Evolutionary conservation across 2,797 vertebrate species (phyloP).

Genomic region (Phoxinus dragarum): DNA sequence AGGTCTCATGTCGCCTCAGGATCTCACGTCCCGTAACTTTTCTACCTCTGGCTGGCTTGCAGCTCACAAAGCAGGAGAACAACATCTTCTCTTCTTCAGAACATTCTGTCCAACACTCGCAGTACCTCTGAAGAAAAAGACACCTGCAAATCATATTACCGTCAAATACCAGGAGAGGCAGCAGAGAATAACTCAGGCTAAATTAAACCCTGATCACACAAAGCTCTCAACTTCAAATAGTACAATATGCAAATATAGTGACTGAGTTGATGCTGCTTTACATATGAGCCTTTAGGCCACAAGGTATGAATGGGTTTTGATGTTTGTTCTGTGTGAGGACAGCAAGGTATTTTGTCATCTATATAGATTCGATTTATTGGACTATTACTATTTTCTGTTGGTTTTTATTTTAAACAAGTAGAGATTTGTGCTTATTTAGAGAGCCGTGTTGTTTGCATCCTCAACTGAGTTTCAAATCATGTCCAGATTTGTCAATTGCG

Average conservation of each 20-base stretch:
- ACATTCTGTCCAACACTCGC: not conserved
- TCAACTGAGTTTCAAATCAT: not conserved
- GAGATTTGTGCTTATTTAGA: not conserved
- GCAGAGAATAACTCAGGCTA: not conserved
- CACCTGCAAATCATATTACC: constrained; percentile 4
- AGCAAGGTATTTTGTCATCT: not conserved
- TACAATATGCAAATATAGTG: not conserved
- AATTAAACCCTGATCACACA: not conserved
- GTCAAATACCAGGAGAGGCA: not conserved
- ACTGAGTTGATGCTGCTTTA: not conserved
- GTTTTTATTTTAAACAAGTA: not conserved
- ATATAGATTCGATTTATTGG: not conserved
- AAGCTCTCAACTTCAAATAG: not conserved
- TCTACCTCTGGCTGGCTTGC: not conserved
- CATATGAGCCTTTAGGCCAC: too few relatives aligned
- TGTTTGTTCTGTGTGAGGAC: not conserved
- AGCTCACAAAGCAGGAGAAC: not conserved
- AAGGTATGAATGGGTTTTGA: not conserved
- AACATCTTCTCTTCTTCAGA: not conserved
- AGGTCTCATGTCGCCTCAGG: not conserved
- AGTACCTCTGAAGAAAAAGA: not conserved
- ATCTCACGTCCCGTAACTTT: not conserved
- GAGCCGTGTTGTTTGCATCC: not conserved
- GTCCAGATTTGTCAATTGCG: not conserved
- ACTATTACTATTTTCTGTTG: not conserved